Evolutionary conservation across 2,797 vertebrate species (phyloP), one percentile per base, ranked within the genome.

Genomic region (Oreochromis mossambicus): DNA sequence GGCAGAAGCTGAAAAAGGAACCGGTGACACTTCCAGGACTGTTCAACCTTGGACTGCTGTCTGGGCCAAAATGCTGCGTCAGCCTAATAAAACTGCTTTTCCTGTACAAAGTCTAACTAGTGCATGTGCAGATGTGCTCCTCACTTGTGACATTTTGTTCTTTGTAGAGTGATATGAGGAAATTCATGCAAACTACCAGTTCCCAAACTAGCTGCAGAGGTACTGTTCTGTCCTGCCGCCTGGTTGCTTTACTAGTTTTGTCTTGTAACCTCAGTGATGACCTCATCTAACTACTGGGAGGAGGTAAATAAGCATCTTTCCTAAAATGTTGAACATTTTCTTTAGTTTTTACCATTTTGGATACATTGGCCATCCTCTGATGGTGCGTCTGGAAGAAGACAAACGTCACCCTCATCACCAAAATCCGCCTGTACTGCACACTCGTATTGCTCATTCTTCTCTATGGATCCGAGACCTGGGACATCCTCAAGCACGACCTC

Each of bases 41-140:
- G 76, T 80, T 88, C 82, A 91, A 89, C 92, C 90, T 91, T 89
- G 89, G 78, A 48, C 55, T 82, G 82, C 81, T 90, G 78, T 85
- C 50, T 77, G 55, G 50, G 51, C 81, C 54, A 87, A 77, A 88
- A 77, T 79, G 91, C 91, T 89, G 93, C 58, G 88, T 92, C 92
- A 92, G 77, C 82, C 82, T 17, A 79, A 77, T 55, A 56, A 88
- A 84, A 68, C 51, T 34, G 63, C 43, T 85, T 85, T 79, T 86
- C 79, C 81, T 91, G 88, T 86, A 55, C 48, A 29, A 84, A 79
- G 77, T 77, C 78, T 48, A 88, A 88, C 38, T 63, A 46, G 17
- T 84, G 51, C 56, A 86, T 84, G 26, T 73, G 43, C 68, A 73
- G 17, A 32, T 19, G 24, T 73, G 43, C 43, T 73, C 68, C 26